Base-by-base conservation (phyloP, 2,797 vertebrate species). In the Hoplostethus atlanticus region DNA sequence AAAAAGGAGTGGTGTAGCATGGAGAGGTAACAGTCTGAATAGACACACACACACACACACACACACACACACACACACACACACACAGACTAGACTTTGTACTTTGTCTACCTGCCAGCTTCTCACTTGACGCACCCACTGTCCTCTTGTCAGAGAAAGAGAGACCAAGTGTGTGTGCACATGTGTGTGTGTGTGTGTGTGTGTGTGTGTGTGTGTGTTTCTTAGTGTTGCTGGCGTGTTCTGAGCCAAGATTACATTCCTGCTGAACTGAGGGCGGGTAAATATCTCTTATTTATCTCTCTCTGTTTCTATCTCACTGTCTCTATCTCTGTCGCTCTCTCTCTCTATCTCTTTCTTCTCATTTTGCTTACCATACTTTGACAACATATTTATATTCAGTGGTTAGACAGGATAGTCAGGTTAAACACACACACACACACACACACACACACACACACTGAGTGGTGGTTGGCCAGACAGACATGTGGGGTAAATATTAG, bases 401-500 rank as follows among this genome's bases (percentile, higher is more conserved):
- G 67, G 61, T 70, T 68, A 51, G 15, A 52, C 68, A 25, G 44
- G 73, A 68, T 76, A 53, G 73, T 65, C 40, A 62, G 71, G 60
- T 83, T 82, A 73, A 80, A 84, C 74, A 77, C 65, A 76, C 51
- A 54, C 28, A 51, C 69, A 40, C 56, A 71, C n/a, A 48, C 31
- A 47, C 46, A 75, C 50, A 52, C 67, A 42, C 56, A 46, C 51
- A 57, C 53, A 56, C 36, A 21, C 47, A 51, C 2, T 51, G 44
- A 57, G 50, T 21, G 31, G 59, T 54, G 50, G 55, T 58, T 51
- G 46, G 53, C 70, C 46, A 66, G 71, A 84, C 81, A 46, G 65
- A 84, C 82, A 64, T 68, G 75, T 84, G 79, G 66, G 69, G 80
- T 89, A 90, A 91, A 92, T 89, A 86, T 89, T 86, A 88, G 64